Evolutionary conservation across 1,140 invertebrate species (phyloP), one percentile per base, ranked within the genome.

Genomic region (Popillia japonica): DNA sequence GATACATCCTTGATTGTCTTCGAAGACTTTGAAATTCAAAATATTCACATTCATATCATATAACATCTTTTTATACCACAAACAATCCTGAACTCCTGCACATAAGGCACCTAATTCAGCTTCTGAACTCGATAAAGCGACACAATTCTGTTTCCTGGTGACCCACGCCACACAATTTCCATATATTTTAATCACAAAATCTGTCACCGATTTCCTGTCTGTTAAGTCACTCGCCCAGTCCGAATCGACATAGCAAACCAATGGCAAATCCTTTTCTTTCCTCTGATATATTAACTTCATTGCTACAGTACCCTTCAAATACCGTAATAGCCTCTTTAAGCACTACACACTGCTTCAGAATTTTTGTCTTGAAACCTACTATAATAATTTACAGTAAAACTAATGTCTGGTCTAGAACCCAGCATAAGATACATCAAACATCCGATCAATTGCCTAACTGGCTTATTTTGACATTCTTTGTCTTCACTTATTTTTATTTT

Each of bases 101-200:
- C 74, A 77, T 20, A 82, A 48, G 74, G 81, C 75, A 17, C 83
- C 77, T 48, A 82, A 82, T 64, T 83, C 83, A 91, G 92, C 85
- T 93, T 93, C 81, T 90, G 81, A 82, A 10, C 73, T 77, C 64
- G 80, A 83, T 40, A 81, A 44, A 11, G 77, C 41, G 4, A 80
- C 77, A 75, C 77, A 76, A 40, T 68, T 76, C 75, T 81, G 81
- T 74, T 81, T 82, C 44, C 78, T 78, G 10, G 77, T 80, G 73
- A 75, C 41, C 78, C 81, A 83, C 72, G 40, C 40, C 11, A 83
- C 75, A 14, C 80, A 80, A 68, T 78, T 81, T 41, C 79, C 81
- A 76, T 81, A 81, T 9, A 86, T 14, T 78, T 81, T 82, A 48
- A 87, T 80, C 79, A 82, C 11, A 83, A 34, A 85, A 81, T 48